Percentiles rank a stretch among this genome's conserved stretches.
phyloP scores from a whole-genome alignment of 2,113 vertebrate species.

The Zosterops borbonicus region DNA sequence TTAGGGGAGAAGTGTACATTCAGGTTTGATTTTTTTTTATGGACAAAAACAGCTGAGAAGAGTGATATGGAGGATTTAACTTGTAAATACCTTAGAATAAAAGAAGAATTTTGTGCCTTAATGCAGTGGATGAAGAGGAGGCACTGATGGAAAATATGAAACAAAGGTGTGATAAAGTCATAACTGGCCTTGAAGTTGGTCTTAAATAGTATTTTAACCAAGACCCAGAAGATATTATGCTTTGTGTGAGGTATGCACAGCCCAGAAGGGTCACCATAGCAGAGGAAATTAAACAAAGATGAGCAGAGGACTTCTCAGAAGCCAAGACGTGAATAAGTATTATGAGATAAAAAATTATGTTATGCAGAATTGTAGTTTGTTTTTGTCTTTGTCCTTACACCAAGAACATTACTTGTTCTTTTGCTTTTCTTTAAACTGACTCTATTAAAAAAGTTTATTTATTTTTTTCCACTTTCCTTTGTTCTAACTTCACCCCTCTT shows the following conservation, averaged over 20 bases:
- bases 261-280: background rate
- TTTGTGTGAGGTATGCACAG: background rate
- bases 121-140: background rate
- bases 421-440: background rate
- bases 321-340: background rate
- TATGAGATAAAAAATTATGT: background rate
- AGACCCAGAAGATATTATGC: background rate
- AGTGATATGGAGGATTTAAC: background rate
- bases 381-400: background rate
- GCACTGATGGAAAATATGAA: background rate
- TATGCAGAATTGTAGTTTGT: background rate
- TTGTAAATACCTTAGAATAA: background rate
- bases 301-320: background rate
- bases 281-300: background rate
- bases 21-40: background rate
- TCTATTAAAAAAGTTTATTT: background rate
- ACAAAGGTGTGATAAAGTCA: background rate
- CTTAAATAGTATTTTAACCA: background rate
- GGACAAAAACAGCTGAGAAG: background rate
- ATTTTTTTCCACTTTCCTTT: background rate
- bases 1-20: background rate
- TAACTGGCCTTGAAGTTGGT: background rate
- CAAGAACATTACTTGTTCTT: background rate
- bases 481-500: background rate
- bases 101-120: background rate